A percentile compares a stretch with the other conserved stretches of the same genome.
Conservation (phyloP, 2,113 vertebrate species). For the Parus major region DNA sequence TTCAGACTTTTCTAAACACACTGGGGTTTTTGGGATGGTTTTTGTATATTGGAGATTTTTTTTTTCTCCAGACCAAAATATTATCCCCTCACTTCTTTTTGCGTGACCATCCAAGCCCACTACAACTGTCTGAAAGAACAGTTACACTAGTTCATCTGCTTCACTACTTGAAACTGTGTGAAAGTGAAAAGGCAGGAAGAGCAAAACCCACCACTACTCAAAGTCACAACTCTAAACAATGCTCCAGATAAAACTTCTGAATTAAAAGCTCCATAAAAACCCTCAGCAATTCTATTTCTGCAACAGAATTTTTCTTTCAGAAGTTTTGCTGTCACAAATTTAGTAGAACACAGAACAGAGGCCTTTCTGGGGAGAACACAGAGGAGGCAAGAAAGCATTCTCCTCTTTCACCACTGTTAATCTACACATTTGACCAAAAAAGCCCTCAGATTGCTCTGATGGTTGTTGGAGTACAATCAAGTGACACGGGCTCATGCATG, state of each 20-base stretch:
- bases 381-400: background rate
- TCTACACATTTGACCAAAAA: background rate
- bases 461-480: background rate
- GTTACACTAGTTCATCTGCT: background rate
- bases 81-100: background rate
- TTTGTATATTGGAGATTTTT: background rate
- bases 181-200: background rate
- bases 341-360: background rate
- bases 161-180: background rate
- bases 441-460: fast-evolving
- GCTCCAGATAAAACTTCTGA: background rate
- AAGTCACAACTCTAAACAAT: background rate
- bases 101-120: background rate
- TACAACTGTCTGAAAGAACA: background rate
- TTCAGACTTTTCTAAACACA: background rate
- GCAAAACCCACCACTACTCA: background rate
- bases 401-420: background rate
- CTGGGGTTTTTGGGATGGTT: fast-evolving
- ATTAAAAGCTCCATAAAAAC: background rate
- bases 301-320: background rate
- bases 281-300: background rate
- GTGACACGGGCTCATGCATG: background rate
- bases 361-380: background rate
- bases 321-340: background rate
- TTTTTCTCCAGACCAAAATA: background rate